A percentile compares a stretch with the other conserved stretches of the same genome.
These are phyloP conservation scores for Taenioides sp. DNA, from an alignment of 2,797 vertebrate genomes.

Conservation along the genomic window DNA sequence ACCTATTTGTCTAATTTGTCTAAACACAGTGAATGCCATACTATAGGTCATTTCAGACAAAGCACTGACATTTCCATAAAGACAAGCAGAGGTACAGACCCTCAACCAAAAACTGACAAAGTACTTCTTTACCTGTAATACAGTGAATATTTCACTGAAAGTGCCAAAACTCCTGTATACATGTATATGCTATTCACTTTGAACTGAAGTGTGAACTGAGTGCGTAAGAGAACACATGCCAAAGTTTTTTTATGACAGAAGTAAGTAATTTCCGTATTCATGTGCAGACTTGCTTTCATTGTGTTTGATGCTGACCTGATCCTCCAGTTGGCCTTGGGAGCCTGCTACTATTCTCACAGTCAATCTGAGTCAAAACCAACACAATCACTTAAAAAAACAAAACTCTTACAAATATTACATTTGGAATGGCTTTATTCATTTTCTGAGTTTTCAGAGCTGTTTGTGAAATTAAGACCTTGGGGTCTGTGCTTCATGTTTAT, in stretches of 20 bases:
- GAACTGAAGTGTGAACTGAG: neutral
- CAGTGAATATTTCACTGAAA: constrained; percentile 3
- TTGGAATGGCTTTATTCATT: neutral
- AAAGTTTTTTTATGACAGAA: too few species aligned
- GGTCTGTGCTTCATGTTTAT: neutral
- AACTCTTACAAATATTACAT: neutral
- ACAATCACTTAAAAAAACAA: neutral
- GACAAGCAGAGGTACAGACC: too few species aligned
- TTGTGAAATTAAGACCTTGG: neutral
- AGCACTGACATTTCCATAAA: too few species aligned
- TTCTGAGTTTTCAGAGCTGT: neutral
- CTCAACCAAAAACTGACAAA: too few species aligned
- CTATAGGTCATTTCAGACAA: too few species aligned
- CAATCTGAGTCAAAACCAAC: neutral
- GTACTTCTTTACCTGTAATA: neutral
- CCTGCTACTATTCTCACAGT: neutral
- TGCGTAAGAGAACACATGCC: too few species aligned
- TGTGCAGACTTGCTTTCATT: neutral
- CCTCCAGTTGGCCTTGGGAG: neutral
- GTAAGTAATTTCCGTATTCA: neutral
- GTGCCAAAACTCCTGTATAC: neutral
- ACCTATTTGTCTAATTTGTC: too few species aligned
- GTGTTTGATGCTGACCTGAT: constrained; percentile 3
- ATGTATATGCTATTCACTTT: neutral
- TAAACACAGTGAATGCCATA: too few species aligned